These are phyloP conservation scores for Boleophthalmus pectinirostris DNA, from an alignment of 2,113 vertebrate genomes.

Conservation along the genomic window DNA sequence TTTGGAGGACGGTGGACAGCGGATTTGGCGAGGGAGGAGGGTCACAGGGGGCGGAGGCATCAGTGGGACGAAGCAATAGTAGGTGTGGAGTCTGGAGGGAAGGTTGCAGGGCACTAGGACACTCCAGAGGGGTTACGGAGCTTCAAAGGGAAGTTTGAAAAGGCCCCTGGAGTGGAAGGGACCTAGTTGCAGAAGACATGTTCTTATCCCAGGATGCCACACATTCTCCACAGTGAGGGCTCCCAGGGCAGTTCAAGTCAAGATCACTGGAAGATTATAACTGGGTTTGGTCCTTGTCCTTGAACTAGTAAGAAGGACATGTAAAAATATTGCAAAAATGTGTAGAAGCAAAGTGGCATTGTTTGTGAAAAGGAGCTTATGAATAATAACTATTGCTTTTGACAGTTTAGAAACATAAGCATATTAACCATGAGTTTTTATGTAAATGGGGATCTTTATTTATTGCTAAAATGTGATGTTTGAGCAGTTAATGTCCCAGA, in stretches of 20 bases:
- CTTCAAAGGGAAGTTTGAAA: slow-evolving; percentile 74
- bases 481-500: not conserved
- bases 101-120: slow-evolving; percentile 24
- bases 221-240: slow-evolving; percentile 58
- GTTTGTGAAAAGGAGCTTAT: not conserved
- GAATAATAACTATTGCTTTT: too few relatives aligned
- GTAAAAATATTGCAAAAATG: slow-evolving; percentile 12
- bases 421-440: too few relatives aligned
- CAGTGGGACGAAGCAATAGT: slow-evolving; percentile 38
- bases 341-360: not conserved
- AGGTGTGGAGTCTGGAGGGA: slow-evolving; percentile 51
- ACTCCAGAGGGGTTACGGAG: slow-evolving; percentile 66
- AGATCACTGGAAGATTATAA: slow-evolving; percentile 33
- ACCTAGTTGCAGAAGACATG: slow-evolving; percentile 58
- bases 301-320: slow-evolving; percentile 47
- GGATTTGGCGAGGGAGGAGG: slow-evolving; percentile 53
- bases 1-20: slow-evolving; percentile 61
- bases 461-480: not conserved
- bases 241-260: slow-evolving; percentile 42
- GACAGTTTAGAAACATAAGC: too few relatives aligned
- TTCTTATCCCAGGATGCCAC: slow-evolving; percentile 66
- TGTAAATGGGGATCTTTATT: too few relatives aligned
- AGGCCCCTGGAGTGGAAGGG: slow-evolving; percentile 66
- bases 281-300: slow-evolving; percentile 31
- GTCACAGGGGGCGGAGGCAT: slow-evolving; percentile 54